These are phyloP conservation scores for Stichopus horrens DNA, from an alignment of 53 echinoderm and acorn worm genomes.

Conservation along the genomic window DNA sequence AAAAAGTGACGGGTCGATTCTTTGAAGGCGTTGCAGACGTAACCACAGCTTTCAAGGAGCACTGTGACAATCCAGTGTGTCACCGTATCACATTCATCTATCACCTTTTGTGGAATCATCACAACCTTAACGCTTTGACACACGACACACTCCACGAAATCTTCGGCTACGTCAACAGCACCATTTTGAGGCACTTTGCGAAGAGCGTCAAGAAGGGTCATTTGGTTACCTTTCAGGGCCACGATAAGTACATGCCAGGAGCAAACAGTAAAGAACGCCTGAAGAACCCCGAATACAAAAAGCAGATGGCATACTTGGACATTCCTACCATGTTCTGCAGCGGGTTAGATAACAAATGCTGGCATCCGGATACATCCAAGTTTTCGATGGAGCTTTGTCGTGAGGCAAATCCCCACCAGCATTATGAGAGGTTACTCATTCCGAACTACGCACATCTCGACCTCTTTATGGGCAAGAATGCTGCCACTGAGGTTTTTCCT, in stretches of 20 bases:
- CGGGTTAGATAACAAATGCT: constrained; percentile 64
- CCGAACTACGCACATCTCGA: constrained; percentile 61
- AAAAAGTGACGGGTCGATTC: constrained; percentile 44
- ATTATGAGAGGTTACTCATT: constrained; percentile 59
- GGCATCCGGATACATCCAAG: constrained; percentile 56
- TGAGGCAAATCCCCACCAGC: constrained; percentile 54
- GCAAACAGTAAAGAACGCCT: constrained; percentile 35
- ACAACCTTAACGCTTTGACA: constrained; percentile 57
- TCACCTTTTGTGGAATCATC: constrained; percentile 63
- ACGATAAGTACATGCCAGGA: constrained; percentile 61
- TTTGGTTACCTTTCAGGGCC: constrained; percentile 50
- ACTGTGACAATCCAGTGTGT: constrained; percentile 68
- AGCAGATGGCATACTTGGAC: constrained; percentile 54
- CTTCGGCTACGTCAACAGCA: constrained; percentile 60
- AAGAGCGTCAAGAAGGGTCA: constrained; percentile 55
- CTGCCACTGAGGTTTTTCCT: constrained; percentile 59
- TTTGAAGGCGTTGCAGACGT: constrained; percentile 48
- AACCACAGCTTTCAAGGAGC: constrained; percentile 59
- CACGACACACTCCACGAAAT: constrained; percentile 70
- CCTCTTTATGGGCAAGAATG: constrained; percentile 62
- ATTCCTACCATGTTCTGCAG: constrained; percentile 69
- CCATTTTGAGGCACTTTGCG: constrained; percentile 52
- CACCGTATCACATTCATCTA: constrained; percentile 75
- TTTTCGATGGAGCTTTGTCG: constrained; percentile 48
- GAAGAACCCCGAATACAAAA: constrained; percentile 45